phyloP scores from a whole-genome alignment of 2,888 invertebrate species.

The Polymixis flavicincta region DNA sequence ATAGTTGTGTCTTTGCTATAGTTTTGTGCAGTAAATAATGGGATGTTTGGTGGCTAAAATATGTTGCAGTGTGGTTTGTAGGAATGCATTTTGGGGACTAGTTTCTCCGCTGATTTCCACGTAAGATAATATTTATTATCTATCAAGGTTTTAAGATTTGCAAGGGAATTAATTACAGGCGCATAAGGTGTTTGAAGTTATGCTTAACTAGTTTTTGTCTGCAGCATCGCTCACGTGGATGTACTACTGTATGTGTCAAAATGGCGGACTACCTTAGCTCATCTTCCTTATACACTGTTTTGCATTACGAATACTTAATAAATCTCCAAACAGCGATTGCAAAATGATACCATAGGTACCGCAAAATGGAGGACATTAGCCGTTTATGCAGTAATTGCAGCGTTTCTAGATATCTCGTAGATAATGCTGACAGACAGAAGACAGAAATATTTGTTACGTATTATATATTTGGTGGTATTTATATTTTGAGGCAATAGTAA shows the following conservation, averaged over 20 bases:
- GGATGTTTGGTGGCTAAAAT: neutral
- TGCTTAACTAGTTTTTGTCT: neutral
- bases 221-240: neutral
- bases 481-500: neutral
- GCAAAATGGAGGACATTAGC: too few relatives aligned
- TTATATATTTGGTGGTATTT: neutral
- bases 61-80: neutral
- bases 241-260: too few relatives aligned
- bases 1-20: constrained; percentile 45
- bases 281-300: too few relatives aligned
- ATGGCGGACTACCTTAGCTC: too few relatives aligned
- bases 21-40: constrained; percentile 31
- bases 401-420: too few relatives aligned
- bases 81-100: neutral
- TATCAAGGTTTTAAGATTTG: neutral
- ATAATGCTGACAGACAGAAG: too few relatives aligned
- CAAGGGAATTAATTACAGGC: neutral
- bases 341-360: too few relatives aligned
- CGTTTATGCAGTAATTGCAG: too few relatives aligned
- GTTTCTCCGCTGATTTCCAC: neutral
- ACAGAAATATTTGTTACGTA: too few relatives aligned
- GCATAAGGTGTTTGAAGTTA: neutral
- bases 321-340: too few relatives aligned
- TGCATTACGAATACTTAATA: too few relatives aligned
- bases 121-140: neutral